Evolutionary conservation across 2,888 invertebrate genomes (phyloP).

Genomic region (Azorinus chamasolen): DNA sequence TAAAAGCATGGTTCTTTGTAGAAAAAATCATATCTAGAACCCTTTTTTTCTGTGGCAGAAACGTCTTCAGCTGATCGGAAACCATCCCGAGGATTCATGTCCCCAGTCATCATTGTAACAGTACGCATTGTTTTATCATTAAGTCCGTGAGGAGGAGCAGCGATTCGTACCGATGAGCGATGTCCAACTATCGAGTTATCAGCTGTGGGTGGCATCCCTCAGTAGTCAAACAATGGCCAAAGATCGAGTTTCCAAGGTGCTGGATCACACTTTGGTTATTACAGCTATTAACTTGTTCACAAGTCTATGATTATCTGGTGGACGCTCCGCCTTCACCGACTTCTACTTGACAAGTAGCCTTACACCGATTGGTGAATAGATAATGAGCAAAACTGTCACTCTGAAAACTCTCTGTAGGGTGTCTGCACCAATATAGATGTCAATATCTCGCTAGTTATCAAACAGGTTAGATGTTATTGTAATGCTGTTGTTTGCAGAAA

Average conservation of each 20-base stretch:
- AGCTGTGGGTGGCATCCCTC: slow-evolving; percentile 72
- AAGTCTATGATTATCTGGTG: too few relatives aligned
- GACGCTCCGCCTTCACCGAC: too few relatives aligned
- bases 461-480: too few relatives aligned
- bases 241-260: too few relatives aligned
- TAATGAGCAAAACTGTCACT: too few relatives aligned
- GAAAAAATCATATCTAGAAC: slow-evolving; percentile 71
- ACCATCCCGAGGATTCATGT: slow-evolving; percentile 47
- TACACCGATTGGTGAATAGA: slow-evolving; percentile 2
- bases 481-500: too few relatives aligned
- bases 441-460: too few relatives aligned
- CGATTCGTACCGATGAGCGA: slow-evolving; percentile 53
- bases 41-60: slow-evolving; percentile 28
- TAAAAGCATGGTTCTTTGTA: slow-evolving; percentile 79
- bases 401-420: too few relatives aligned
- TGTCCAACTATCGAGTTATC: slow-evolving; percentile 59
- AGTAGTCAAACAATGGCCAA: slow-evolving; percentile 13
- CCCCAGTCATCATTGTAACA: slow-evolving; percentile 55
- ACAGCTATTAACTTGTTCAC: slow-evolving; percentile 17
- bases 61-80: slow-evolving; percentile 14
- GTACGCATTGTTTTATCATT: slow-evolving; percentile 53
- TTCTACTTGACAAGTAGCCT: too few relatives aligned
- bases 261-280: background rate
- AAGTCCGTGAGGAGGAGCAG: slow-evolving; percentile 21
- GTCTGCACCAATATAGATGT: too few relatives aligned